Conservation (phyloP, 2,113 vertebrate species). For the Sigmodon hispidus region DNA sequence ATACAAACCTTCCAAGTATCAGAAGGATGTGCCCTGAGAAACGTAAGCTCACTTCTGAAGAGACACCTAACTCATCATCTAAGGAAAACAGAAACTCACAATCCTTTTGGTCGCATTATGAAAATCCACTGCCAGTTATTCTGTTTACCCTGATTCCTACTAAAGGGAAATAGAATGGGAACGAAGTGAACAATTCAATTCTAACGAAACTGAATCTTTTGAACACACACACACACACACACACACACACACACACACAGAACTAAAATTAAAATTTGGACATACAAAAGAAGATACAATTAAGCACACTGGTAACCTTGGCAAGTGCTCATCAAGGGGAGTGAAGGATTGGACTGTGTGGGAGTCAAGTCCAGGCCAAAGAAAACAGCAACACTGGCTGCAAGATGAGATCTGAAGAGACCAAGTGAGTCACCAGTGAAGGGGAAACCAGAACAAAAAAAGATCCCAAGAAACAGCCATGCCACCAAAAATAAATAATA, state of each 20-base stretch:
- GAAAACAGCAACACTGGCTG: constrained; percentile 67
- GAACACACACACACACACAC: constrained; percentile 44
- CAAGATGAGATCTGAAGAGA: constrained; percentile 70
- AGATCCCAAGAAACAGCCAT: constrained; percentile 6
- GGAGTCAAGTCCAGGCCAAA: constrained; percentile 70
- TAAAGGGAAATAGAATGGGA: neutral
- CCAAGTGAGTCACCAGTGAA: constrained; percentile 62
- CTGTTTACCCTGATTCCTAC: constrained; percentile 21
- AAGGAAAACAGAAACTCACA: neutral
- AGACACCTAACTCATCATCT: neutral
- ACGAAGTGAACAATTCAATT: neutral
- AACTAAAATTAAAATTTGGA: constrained; percentile 24
- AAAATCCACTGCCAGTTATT: neutral
- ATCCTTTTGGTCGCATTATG: neutral
- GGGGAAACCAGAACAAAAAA: constrained; percentile 58
- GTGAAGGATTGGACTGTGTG: constrained; percentile 51
- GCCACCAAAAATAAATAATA: neutral
- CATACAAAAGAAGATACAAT: constrained; percentile 57
- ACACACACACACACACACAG: no score
- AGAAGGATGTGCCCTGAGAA: neutral
- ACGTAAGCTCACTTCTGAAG: neutral
- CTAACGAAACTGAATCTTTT: constrained; percentile 51
- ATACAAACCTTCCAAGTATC: neutral
- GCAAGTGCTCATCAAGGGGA: constrained; percentile 55
- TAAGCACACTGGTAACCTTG: constrained; percentile 59